Conservation (phyloP, 2,113 vertebrate species). For the Amphiprion ocellaris region DNA sequence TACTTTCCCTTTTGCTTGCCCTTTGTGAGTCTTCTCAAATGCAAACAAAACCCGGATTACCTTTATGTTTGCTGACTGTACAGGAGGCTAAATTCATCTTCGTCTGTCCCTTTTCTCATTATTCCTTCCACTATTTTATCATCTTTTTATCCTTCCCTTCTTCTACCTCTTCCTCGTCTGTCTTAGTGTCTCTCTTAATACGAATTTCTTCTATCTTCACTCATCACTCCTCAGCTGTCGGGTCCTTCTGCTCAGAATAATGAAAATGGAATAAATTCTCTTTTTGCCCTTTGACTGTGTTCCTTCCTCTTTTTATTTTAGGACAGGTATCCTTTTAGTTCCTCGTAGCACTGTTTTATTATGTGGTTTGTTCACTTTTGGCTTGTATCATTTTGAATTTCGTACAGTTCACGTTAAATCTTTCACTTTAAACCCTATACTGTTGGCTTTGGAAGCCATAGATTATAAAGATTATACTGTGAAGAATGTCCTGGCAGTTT, state of each 20-base stretch:
- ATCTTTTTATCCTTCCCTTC: not conserved
- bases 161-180: not conserved
- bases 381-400: no score
- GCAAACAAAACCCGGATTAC: not conserved
- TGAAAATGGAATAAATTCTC: not conserved
- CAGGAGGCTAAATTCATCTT: not conserved
- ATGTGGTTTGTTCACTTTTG: no score
- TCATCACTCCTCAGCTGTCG: not conserved
- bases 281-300: not conserved
- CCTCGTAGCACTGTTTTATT: not conserved
- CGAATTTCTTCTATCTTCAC: not conserved
- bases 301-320: no score
- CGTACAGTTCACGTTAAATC: no score
- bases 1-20: no score
- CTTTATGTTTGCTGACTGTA: not conserved
- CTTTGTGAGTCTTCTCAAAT: slow-evolving; percentile 3
- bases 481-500: not conserved
- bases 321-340: no score
- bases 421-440: not conserved
- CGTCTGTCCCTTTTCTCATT: not conserved
- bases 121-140: not conserved
- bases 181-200: not conserved
- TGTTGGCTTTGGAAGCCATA: not conserved
- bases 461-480: not conserved
- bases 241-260: not conserved